These are phyloP conservation scores for Pristionchus maxplancki DNA, from an alignment of 2,888 invertebrate genomes.

Conservation along the genomic window DNA sequence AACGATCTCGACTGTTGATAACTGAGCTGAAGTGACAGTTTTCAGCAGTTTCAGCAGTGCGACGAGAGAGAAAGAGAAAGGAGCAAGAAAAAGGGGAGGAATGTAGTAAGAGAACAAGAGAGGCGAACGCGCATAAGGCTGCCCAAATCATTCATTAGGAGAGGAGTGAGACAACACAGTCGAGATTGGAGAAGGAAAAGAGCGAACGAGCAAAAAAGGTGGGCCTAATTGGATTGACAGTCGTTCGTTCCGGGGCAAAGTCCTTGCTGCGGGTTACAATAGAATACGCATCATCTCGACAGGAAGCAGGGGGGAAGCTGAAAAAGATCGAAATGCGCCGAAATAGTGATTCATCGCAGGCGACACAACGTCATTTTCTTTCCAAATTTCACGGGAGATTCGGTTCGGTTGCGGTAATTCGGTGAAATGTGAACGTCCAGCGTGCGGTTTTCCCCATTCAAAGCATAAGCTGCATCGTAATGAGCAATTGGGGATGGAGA, in stretches of 20 bases:
- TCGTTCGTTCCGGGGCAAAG: background rate
- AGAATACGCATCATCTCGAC: background rate
- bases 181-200: conserved; percentile 3
- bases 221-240: conserved; percentile 24
- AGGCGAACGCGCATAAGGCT: conserved; percentile 1
- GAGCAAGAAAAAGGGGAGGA: background rate
- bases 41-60: conserved; percentile 11
- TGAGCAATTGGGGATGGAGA: conserved; percentile 4
- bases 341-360: background rate
- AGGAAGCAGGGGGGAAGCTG: background rate
- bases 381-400: background rate
- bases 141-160: conserved; percentile 4
- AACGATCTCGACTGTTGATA: background rate
- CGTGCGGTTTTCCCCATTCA: background rate
- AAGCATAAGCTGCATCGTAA: background rate
- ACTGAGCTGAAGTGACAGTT: conserved; percentile 32
- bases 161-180: background rate
- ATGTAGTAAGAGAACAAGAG: background rate
- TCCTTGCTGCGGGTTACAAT: background rate
- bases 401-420: background rate
- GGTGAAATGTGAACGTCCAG: too few species aligned
- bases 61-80: background rate
- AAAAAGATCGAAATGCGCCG: background rate
- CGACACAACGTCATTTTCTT: background rate
- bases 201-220: background rate